Conservation (phyloP, 2,888 invertebrate species). For the Apodemia zela region DNA sequence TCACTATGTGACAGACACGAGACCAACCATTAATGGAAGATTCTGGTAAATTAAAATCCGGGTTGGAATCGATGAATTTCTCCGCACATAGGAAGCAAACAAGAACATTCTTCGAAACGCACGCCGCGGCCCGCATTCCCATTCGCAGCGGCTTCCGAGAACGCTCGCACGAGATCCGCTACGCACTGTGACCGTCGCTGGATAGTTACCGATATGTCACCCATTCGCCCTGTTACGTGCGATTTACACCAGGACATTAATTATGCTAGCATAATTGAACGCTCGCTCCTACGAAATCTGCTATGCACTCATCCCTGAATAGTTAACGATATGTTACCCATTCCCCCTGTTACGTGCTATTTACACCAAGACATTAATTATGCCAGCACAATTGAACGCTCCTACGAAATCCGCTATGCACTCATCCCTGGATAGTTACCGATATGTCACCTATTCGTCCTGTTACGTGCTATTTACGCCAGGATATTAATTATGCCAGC, state of each 20-base stretch:
- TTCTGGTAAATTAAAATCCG: conserved; percentile 13
- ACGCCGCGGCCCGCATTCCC: conserved; percentile 63
- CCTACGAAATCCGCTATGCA: conserved; percentile 53
- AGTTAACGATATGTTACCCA: conserved; percentile 42
- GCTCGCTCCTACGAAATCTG: conserved; percentile 51
- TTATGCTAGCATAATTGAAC: conserved; percentile 38
- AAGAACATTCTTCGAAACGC: conserved; percentile 48
- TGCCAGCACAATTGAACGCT: conserved; percentile 40
- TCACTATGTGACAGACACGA: no score
- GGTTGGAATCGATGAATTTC: conserved; percentile 19
- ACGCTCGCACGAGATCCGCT: conserved; percentile 54
- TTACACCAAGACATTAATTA: neutral
- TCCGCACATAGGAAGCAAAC: conserved; percentile 41
- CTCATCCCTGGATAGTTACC: conserved; percentile 44
- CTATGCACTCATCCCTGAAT: conserved; percentile 46
- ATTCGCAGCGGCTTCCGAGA: conserved; percentile 61
- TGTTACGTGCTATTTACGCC: neutral
- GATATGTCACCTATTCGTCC: conserved; percentile 37
- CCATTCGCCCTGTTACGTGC: neutral
- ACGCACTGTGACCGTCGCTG: conserved; percentile 42
- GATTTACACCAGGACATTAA: neutral
- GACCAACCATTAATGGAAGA: neutral
- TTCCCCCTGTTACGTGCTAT: neutral
- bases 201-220: conserved; percentile 46
- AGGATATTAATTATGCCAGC: neutral